These are phyloP conservation scores for Hypomecis punctinalis DNA, from an alignment of 2,888 invertebrate genomes.

Conservation along the genomic window DNA sequence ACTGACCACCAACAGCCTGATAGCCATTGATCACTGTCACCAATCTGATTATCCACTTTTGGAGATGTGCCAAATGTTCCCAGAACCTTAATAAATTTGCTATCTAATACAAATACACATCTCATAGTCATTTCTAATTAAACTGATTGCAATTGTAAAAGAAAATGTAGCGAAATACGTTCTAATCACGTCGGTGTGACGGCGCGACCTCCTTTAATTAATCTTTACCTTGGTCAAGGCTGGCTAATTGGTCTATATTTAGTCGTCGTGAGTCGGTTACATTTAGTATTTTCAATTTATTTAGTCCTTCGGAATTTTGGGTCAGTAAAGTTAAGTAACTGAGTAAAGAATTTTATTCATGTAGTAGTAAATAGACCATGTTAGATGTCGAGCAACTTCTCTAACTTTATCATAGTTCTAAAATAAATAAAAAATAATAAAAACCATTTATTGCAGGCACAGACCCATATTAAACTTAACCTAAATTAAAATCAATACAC, in stretches of 20 bases:
- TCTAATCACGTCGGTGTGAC: slow-evolving; percentile 22
- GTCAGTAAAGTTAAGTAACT: background rate
- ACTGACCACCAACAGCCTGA: slow-evolving; percentile 21
- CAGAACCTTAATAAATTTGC: slow-evolving; percentile 37
- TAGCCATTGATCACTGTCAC: slow-evolving; percentile 37
- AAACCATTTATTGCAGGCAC: too few relatives aligned
- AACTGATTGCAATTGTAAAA: slow-evolving; percentile 1
- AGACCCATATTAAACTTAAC: too few relatives aligned
- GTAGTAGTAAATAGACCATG: too few relatives aligned
- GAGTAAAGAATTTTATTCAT: too few relatives aligned
- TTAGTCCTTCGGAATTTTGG: background rate
- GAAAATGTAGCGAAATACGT: slow-evolving; percentile 14
- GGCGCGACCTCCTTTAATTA: slow-evolving; percentile 41
- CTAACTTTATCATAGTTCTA: too few relatives aligned
- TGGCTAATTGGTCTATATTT: slow-evolving; percentile 34
- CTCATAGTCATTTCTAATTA: slow-evolving; percentile 9
- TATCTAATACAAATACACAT: slow-evolving; percentile 21
- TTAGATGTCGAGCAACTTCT: too few relatives aligned
- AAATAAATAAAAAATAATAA: too few relatives aligned
- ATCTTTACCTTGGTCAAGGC: slow-evolving; percentile 37
- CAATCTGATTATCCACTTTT: slow-evolving; percentile 35
- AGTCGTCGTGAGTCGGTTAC: slow-evolving; percentile 26
- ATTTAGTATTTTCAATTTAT: slow-evolving; percentile 11
- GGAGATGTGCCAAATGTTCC: slow-evolving; percentile 37
- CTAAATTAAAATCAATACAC: too few relatives aligned